Base-by-base conservation (phyloP, 1,140 invertebrate species). In the Ceratosolen fusciceps region DNA sequence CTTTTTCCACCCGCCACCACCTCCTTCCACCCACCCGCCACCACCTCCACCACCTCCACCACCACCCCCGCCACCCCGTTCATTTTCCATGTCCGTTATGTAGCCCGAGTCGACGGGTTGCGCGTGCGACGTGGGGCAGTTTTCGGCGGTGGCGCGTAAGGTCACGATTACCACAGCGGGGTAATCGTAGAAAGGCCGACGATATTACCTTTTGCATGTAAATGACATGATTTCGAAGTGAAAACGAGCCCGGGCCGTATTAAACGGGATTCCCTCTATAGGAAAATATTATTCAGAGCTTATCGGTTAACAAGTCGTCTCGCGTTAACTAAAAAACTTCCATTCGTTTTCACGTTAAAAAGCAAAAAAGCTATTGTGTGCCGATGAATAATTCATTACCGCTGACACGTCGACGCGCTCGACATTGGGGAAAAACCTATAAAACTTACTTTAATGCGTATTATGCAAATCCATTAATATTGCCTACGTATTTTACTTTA, bases 281-380 rank as follows among this genome's bases (percentile, higher is more conserved):
- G 39, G 71, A 71, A 68, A 74, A 79, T 79, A 74, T 80, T 80
- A 80, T 74, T 80, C 78, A 80, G 70, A 80, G 72, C 72, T 80
- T 80, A 80, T 74, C 78, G 70, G 72, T 80, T 79, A 72, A 62
- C 77, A 79, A 79, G 77, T 79, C 74, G 77, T 79, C 74, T 77
- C 76, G 54, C 65, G 43, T 67, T 12, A 43, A 26, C 60, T 67
- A 43, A 74, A 79, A 79, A 71, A 74, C 62, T 68, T 16, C 60
- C 37, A 14, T 43, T 65, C 47, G 31, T 79, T 74, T 74, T 79
- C 58, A n/a, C n/a, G n/a, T n/a, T n/a, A n/a, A n/a, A n/a, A 34
- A 34, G 37, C 58, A 54, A 70, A 47, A 58, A 43, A 75, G 74
- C 67, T 60, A 70, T 70, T 52, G n/a, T n/a, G n/a, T n/a, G 16